These are phyloP conservation scores for Smittia sp. DNA, from an alignment of 2,888 invertebrate genomes.

Conservation along the genomic window DNA sequence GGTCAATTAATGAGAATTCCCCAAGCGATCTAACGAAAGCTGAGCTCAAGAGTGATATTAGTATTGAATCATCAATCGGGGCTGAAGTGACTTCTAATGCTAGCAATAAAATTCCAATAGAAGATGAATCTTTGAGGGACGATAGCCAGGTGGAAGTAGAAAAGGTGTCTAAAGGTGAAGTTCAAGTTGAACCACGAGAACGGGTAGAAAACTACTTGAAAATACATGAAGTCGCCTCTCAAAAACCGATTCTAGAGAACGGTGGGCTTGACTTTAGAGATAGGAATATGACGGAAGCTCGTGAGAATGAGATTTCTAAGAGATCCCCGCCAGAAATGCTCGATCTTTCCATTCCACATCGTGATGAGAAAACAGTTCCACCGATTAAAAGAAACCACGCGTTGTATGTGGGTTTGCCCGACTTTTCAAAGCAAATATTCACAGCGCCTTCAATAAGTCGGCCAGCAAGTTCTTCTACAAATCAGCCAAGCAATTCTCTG, in stretches of 20 bases:
- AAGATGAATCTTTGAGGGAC: no score
- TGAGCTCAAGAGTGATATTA: slow-evolving; percentile 22
- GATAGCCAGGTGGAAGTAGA: no score
- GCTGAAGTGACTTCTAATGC: slow-evolving; percentile 1
- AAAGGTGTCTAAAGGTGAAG: no score
- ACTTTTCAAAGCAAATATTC: slow-evolving; percentile 38
- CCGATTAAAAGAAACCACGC: slow-evolving; percentile 32
- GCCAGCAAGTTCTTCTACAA: not conserved
- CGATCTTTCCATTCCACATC: slow-evolving; percentile 18
- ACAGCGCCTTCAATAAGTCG: slow-evolving; percentile 32
- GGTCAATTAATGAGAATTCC: slow-evolving; percentile 5
- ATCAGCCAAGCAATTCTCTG: not conserved
- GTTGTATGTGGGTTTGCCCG: slow-evolving; percentile 30
- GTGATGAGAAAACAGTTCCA: slow-evolving; percentile 32
- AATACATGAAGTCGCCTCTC: not conserved
- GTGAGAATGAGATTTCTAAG: not conserved
- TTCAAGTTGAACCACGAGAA: no score
- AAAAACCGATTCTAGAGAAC: not conserved
- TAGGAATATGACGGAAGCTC: no score
- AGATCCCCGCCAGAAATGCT: not conserved
- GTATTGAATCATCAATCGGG: not conserved
- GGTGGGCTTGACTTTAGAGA: slow-evolving; percentile 30
- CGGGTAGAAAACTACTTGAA: no score
- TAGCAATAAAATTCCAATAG: not conserved
- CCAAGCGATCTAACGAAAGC: slow-evolving; percentile 2